These are phyloP conservation scores for Drosophila longiperda DNA, from an alignment of 2,888 invertebrate species.

Conservation along the genomic window DNA sequence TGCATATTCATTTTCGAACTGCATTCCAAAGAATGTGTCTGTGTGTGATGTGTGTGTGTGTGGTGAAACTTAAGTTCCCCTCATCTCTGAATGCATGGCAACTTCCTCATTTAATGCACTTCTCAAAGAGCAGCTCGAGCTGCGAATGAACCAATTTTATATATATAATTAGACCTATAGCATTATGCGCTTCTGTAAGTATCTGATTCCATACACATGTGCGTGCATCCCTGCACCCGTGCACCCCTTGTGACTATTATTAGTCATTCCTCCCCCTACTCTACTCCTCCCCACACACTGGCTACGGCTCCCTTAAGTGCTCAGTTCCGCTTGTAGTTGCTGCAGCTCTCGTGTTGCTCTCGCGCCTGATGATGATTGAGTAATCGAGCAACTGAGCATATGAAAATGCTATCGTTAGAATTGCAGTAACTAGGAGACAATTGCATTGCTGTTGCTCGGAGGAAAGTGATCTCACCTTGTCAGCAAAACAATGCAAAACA, in stretches of 20 bases:
- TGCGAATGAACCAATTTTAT: slow-evolving; percentile 44
- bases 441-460: slow-evolving; percentile 61
- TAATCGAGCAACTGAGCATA: slow-evolving; percentile 16
- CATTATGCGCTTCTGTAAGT: slow-evolving; percentile 24
- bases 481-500: slow-evolving; percentile 36
- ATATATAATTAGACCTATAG: slow-evolving; percentile 60
- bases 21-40: slow-evolving; percentile 23
- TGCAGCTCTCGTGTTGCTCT: slow-evolving; percentile 30
- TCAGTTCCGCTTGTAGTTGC: slow-evolving; percentile 69
- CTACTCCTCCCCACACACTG: background rate
- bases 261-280: slow-evolving; percentile 38
- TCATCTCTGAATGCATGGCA: slow-evolving; percentile 16
- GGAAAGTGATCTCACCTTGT: slow-evolving; percentile 60
- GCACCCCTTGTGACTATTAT: slow-evolving; percentile 70
- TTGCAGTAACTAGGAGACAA: slow-evolving; percentile 49
- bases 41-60: slow-evolving; percentile 6
- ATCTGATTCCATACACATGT: slow-evolving; percentile 21
- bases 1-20: slow-evolving; percentile 53
- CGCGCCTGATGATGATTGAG: slow-evolving; percentile 27
- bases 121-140: slow-evolving; percentile 44
- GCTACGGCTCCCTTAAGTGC: slow-evolving; percentile 62
- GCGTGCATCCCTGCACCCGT: slow-evolving; percentile 65
- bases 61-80: slow-evolving; percentile 7
- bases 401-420: slow-evolving; percentile 62
- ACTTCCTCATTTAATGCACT: slow-evolving; percentile 65